Conservation (phyloP, 2,888 invertebrate species). For the Zaprionus obscuricornis region DNA sequence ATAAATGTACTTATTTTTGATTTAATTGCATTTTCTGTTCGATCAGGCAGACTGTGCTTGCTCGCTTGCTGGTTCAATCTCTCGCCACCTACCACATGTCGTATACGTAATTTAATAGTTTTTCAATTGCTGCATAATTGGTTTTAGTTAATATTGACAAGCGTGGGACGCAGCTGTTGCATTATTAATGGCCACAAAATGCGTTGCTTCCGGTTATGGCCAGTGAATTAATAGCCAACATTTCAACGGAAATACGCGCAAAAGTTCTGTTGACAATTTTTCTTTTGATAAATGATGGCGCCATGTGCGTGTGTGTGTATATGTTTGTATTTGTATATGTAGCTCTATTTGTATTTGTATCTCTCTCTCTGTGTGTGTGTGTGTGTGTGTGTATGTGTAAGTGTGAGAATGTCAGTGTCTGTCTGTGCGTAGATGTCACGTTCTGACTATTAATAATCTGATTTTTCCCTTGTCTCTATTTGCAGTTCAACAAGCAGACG, state of each 20-base stretch:
- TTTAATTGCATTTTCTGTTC: constrained; percentile 66
- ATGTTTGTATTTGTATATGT: neutral
- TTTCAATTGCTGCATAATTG: constrained; percentile 64
- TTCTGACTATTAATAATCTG: constrained; percentile 66
- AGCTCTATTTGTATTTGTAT: constrained; percentile 2
- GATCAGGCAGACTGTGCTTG: neutral
- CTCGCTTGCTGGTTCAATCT: neutral
- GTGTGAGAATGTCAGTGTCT: constrained; percentile 5
- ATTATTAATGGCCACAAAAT: constrained; percentile 68
- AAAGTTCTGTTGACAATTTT: constrained; percentile 54
- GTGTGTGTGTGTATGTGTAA: neutral
- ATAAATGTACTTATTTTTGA: constrained; percentile 65
- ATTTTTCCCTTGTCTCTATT: constrained; percentile 71
- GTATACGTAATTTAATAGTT: constrained; percentile 71
- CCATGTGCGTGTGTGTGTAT: constrained; percentile 12
- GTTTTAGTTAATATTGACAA: constrained; percentile 74
- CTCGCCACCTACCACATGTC: constrained; percentile 23
- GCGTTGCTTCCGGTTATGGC: constrained; percentile 50
- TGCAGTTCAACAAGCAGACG: constrained; percentile 60
- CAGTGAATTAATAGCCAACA: constrained; percentile 62
- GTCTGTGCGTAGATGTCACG: constrained; percentile 62
- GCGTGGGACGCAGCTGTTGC: constrained; percentile 61
- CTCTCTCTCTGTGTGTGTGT: constrained; percentile 30
- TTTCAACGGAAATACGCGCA: constrained; percentile 66
- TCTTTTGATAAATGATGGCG: constrained; percentile 63